phyloP scores from a whole-genome alignment of 2,113 vertebrate genomes.

The Menidia beryllina region DNA sequence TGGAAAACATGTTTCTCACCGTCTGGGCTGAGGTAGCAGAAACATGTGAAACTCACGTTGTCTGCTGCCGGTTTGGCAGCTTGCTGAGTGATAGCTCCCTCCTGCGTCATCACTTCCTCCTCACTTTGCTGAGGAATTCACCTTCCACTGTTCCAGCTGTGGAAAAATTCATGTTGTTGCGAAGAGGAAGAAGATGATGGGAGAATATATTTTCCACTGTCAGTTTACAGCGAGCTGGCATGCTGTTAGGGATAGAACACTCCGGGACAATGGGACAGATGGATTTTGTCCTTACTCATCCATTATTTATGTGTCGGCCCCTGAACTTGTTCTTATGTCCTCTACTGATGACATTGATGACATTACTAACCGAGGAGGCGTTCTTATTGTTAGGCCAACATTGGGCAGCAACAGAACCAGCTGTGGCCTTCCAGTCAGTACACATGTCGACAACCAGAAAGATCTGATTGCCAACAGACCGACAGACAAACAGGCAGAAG shows the following conservation, averaged over 20 bases:
- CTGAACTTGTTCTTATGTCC: background rate
- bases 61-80: constrained; percentile 62
- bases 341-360: too few species aligned
- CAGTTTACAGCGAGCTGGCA: constrained; percentile 21
- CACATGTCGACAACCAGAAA: background rate
- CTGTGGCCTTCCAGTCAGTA: constrained; percentile 31
- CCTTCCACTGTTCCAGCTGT: constrained; percentile 24
- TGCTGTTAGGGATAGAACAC: constrained; percentile 35
- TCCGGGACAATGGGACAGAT: background rate
- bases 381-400: too few species aligned
- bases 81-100: constrained; percentile 53
- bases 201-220: constrained; percentile 54
- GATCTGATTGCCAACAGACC: constrained; percentile 44
- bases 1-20: constrained; percentile 44
- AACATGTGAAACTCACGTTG: constrained; percentile 62
- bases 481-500: constrained; percentile 41
- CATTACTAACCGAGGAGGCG: too few species aligned
- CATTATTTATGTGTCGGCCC: background rate
- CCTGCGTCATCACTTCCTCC: constrained; percentile 79
- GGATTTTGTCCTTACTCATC: background rate
- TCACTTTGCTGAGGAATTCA: constrained; percentile 70
- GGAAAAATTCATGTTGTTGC: constrained; percentile 64
- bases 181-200: constrained; percentile 47
- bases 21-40: constrained; percentile 45
- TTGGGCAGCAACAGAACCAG: constrained; percentile 2